Base-by-base conservation (phyloP, 2,797 vertebrate genomes). In the Coregonus ussuriensis region DNA sequence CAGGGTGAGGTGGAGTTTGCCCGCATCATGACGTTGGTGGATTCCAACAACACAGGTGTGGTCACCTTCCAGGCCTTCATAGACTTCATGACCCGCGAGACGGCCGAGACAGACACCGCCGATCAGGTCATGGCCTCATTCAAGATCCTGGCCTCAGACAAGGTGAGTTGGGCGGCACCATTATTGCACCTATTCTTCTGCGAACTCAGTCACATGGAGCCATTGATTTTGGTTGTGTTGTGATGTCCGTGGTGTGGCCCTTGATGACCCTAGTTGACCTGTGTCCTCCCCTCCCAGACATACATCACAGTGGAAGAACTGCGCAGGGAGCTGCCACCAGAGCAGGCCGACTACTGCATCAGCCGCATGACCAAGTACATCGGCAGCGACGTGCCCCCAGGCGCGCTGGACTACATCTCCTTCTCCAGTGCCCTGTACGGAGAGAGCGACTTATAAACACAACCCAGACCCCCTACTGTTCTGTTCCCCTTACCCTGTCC, bases 31-130 rank as follows among this genome's bases (percentile, higher is more conserved):
- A 96, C 96, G 18, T 92, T 97, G 89, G 96, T 96, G 79, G 96
- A 97, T 85, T 84, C 96, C 89, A 97, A 96, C 77, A 96, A 96
- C 84, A 94, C 96, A 0, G 95, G 96, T 47, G 95, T 96, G 25
- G 97, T 97, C 80, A 97, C 96, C 91, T 97, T 97, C 95, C 96
- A 97, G 88, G 96, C 96, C 78, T 97, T 97, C 90, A 96, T 97
- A 25, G 96, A 97, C 93, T 97, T 97, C 91, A 97, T 97, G 96
- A 97, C 97, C 72, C 94, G 96, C 5, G 96, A 98, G 91, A 96
- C 96, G 0, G 96, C 96, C 0, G 96, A 97, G 92, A 97, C 96
- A 0, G 96, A 97, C 91, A 97, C 96, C 0, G 94, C 96, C 0
- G 96, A 97, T 63, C 97, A 97, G 81, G 96, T 98, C 78, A 93